phyloP scores from a whole-genome alignment of 1,140 invertebrate species.

The Solen grandis region DNA sequence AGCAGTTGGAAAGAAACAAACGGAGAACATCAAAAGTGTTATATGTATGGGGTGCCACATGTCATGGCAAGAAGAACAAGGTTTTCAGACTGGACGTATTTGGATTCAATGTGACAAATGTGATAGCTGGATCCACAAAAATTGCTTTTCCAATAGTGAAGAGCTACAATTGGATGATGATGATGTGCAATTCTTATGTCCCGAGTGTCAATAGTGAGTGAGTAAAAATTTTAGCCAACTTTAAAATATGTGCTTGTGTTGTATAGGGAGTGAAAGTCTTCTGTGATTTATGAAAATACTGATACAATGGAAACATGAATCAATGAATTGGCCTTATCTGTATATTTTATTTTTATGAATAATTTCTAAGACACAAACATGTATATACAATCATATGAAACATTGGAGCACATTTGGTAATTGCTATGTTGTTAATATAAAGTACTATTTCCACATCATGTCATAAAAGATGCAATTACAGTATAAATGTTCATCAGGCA shows the following conservation, averaged over 20 bases:
- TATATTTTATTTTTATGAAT: too few species aligned
- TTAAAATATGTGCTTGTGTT: not conserved
- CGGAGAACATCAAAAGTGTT: too few species aligned
- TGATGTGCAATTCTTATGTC: not conserved
- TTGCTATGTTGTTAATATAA: not conserved
- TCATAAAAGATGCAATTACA: too few species aligned
- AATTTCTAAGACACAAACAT: too few species aligned
- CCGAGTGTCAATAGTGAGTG: not conserved
- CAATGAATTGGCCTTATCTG: too few species aligned
- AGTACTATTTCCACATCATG: not conserved
- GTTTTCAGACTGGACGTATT: not conserved
- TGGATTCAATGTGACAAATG: slow-evolving; percentile 30
- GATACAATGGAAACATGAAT: too few species aligned
- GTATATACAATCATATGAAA: too few species aligned
- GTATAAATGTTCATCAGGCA: too few species aligned
- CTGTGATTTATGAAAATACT: too few species aligned
- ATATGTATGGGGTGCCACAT: not conserved
- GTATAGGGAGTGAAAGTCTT: not conserved
- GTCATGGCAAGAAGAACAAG: not conserved
- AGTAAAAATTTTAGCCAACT: not conserved
- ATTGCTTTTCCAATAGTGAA: slow-evolving; percentile 3
- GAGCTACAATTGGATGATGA: not conserved
- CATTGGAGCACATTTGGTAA: not conserved
- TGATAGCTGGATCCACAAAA: slow-evolving; percentile 20
- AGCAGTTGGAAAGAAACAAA: not conserved